Conservation (phyloP, 2,797 vertebrate genomes). For the Phalloptychus januarius region DNA sequence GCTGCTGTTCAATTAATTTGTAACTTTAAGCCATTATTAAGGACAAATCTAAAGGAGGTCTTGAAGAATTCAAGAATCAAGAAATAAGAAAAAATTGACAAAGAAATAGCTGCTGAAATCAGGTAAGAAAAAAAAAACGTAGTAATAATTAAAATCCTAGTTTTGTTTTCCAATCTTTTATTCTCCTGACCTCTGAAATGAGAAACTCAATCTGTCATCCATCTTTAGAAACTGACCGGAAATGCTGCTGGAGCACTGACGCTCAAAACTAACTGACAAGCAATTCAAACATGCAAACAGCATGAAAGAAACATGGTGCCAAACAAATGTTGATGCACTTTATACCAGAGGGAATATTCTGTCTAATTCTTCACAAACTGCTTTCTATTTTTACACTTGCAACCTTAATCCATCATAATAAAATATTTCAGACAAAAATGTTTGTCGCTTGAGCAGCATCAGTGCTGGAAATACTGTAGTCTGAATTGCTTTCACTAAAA, state of each 20-base stretch:
- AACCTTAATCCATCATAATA: not conserved
- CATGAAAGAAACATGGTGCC: not conserved
- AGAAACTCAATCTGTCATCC: not conserved
- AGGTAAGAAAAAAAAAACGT: not conserved
- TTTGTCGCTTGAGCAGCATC: too few species aligned
- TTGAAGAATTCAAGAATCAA: not conserved
- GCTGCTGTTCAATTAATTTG: conserved; percentile 44
- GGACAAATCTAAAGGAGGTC: not conserved
- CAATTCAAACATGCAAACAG: conserved; percentile 2
- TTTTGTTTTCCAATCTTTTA: not conserved
- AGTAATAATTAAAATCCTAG: not conserved
- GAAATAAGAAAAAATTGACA: not conserved
- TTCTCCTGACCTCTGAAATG: not conserved
- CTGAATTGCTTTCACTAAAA: conserved; percentile 16
- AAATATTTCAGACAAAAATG: not conserved
- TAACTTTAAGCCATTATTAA: conserved; percentile 36
- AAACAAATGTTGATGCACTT: conserved; percentile 26
- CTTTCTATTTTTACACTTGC: not conserved
- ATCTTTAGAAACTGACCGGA: not conserved
- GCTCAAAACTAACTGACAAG: not conserved
- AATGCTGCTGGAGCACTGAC: not conserved
- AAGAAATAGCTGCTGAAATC: not conserved
- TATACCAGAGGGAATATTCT: conserved; percentile 6
- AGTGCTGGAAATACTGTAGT: not conserved
- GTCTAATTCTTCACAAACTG: conserved; percentile 1